Percentiles rank a stretch among this genome's conserved stretches.
Conservation (phyloP, 2,888 invertebrate genomes). For the Chymomyza fuscimana region DNA sequence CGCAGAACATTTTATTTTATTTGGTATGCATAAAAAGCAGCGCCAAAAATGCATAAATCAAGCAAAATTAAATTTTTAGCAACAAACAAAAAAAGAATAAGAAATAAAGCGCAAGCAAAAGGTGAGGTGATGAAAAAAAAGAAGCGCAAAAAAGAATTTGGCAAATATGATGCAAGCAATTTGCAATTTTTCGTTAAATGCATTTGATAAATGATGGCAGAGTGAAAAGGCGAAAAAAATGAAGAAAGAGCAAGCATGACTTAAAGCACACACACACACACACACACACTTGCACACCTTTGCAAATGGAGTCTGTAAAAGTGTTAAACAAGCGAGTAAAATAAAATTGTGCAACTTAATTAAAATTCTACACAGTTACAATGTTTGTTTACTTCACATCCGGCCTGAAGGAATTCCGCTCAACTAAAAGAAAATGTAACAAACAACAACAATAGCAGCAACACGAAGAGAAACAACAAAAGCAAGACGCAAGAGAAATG, state of each 20-base stretch:
- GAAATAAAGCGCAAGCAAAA: conserved; percentile 16
- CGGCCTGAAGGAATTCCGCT: conserved; percentile 22
- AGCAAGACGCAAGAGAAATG: conserved; percentile 10
- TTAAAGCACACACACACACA: not conserved
- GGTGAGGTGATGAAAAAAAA: conserved; percentile 17
- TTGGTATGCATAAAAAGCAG: conserved; percentile 52
- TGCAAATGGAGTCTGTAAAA: conserved; percentile 7
- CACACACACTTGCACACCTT: not conserved
- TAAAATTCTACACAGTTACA: conserved; percentile 55
- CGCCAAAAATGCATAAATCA: conserved; percentile 67
- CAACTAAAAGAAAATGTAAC: conserved; percentile 29
- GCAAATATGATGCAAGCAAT: conserved; percentile 47
- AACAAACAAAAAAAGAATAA: conserved; percentile 18
- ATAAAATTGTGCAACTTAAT: conserved; percentile 69
- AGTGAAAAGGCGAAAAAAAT: not conserved
- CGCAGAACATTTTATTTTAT: conserved; percentile 10
- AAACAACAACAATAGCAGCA: conserved; percentile 18
- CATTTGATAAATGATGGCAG: conserved; percentile 28
- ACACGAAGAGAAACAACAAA: conserved; percentile 4
- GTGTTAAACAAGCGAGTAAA: conserved; percentile 59
- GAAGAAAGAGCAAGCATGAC: not conserved
- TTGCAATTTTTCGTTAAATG: conserved; percentile 52
- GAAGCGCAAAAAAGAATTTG: conserved; percentile 25
- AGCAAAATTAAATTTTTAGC: conserved; percentile 65
- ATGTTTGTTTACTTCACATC: conserved; percentile 31